Evolutionary conservation across 2,888 invertebrate species (phyloP), one percentile per base, ranked within the genome.

Genomic region (Doris montereyensis): DNA sequence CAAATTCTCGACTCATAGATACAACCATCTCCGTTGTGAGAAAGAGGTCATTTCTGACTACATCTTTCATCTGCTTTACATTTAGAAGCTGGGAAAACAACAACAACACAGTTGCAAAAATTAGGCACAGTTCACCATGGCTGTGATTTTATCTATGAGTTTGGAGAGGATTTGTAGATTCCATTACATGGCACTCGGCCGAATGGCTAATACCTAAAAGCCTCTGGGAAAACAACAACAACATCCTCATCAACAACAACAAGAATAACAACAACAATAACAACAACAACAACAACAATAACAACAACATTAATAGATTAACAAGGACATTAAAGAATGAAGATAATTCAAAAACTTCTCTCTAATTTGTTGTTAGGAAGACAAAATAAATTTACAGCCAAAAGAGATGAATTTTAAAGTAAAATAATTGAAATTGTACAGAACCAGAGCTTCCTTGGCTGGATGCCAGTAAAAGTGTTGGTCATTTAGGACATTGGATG

Each of bases 1-100:
- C 91, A 88, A 91, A 91, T 81, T 91, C 91, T 81, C 87, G 86
- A 82, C 89, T 91, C 89, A 91, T 86, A 2, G 89, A 89, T 17
- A 89, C 85, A 17, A 91, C 87, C 90, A 90, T 90, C 21, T 89
- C 89, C 41, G 89, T 85, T 2, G 88, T 87, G 5, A 91, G 91
- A 80, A 91, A 90, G 21, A 91, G 81, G 52, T 89, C 86, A 83
- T 88, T 89, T 67, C 88, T 85, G 4, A 89, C 87, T 8, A 88
- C 87, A 77, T 87, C 87, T 76, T 85, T 85, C 76, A 91, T 83
- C 70, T 87, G 86, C 35, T 82, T 35, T 67, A 77, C 24, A 41
- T 77, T 68, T 2, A 70, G 71, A 26, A 82, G 74, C 82, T 82
- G 79, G 13, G 34, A 10, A 65, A 21, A 68, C 4, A 17, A 41